phyloP scores from a whole-genome alignment of 2,888 invertebrate genomes.

The Unio delphinus region DNA sequence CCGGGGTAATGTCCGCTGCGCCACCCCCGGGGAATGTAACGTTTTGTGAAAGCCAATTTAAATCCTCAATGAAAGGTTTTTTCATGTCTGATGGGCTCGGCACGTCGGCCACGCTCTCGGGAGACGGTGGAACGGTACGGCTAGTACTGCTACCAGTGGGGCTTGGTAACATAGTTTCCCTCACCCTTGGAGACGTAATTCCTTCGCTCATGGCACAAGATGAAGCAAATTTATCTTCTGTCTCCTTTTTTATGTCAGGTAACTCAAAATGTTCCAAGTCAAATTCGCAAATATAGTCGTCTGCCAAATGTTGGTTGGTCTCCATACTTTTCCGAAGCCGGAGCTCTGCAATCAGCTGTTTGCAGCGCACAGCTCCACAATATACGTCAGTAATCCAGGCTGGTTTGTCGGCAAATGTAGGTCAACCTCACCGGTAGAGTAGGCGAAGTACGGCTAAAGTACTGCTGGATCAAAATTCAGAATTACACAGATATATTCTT shows the following conservation, averaged over 20 bases:
- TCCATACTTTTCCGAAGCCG: constrained; percentile 40
- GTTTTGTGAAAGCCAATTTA: constrained; percentile 52
- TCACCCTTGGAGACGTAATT: constrained; percentile 19
- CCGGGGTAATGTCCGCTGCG: constrained; percentile 35
- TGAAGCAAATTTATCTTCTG: constrained; percentile 35
- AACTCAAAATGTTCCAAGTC: constrained; percentile 61
- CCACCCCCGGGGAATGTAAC: constrained; percentile 35
- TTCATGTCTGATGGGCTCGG: constrained; percentile 34
- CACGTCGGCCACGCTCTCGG: constrained; percentile 36
- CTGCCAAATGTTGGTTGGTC: constrained; percentile 55
- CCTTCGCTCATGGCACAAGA: constrained; percentile 35
- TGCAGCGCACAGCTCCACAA: too few species aligned
- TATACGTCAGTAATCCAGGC: not conserved
- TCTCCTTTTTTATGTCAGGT: constrained; percentile 46
- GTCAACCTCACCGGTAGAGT: not conserved
- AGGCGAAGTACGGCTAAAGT: too few species aligned
- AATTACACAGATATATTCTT: not conserved
- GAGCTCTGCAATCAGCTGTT: too few species aligned
- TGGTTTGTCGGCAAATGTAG: not conserved
- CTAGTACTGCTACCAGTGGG: constrained; percentile 42
- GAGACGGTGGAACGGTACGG: constrained; percentile 54
- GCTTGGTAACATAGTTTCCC: constrained; percentile 33
- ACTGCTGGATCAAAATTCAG: too few species aligned
- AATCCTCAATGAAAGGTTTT: constrained; percentile 48
- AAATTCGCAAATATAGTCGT: constrained; percentile 62